phyloP scores from a whole-genome alignment of 2,888 invertebrate genomes.

The Caenorhabditis sulstoni region DNA sequence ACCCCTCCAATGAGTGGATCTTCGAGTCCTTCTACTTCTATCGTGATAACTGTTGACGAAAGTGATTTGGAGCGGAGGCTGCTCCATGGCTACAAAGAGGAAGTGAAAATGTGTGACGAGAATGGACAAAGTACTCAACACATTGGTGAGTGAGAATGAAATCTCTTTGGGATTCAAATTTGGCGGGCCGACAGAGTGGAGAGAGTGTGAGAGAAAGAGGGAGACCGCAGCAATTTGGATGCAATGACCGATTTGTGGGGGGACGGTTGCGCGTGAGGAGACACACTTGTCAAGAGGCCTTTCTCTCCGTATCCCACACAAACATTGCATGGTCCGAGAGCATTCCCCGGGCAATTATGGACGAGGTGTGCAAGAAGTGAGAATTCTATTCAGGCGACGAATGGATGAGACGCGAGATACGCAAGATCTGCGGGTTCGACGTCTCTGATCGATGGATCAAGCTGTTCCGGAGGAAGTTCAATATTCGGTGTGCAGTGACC shows the following conservation, averaged over 20 bases:
- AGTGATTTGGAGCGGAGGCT: slow-evolving; percentile 28
- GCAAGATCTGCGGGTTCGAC: slow-evolving; percentile 45
- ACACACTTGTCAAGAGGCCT: slow-evolving; percentile 37
- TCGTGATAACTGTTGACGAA: slow-evolving; percentile 16
- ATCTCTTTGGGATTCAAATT: slow-evolving; percentile 21
- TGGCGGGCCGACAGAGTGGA: slow-evolving; percentile 13
- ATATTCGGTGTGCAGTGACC: slow-evolving; percentile 27
- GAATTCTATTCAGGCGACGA: slow-evolving; percentile 54
- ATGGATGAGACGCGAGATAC: slow-evolving; percentile 58
- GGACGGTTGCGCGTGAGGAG: background rate
- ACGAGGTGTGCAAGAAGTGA: slow-evolving; percentile 43
- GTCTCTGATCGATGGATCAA: slow-evolving; percentile 61
- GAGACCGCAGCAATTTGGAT: no score
- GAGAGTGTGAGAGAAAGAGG: background rate
- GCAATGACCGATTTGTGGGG: background rate
- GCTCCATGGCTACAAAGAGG: slow-evolving; percentile 21
- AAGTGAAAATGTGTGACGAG: slow-evolving; percentile 46
- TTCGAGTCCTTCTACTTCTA: slow-evolving; percentile 29
- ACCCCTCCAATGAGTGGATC: background rate
- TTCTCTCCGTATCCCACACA: slow-evolving; percentile 22
- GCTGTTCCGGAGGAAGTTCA: slow-evolving; percentile 42
- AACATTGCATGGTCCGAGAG: slow-evolving; percentile 26
- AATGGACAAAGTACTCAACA: slow-evolving; percentile 60
- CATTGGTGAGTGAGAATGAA: slow-evolving; percentile 27
- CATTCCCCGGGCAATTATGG: slow-evolving; percentile 35